Evolutionary conservation across 2,113 vertebrate species (phyloP).

Genomic region (Apeltes quadracus): DNA sequence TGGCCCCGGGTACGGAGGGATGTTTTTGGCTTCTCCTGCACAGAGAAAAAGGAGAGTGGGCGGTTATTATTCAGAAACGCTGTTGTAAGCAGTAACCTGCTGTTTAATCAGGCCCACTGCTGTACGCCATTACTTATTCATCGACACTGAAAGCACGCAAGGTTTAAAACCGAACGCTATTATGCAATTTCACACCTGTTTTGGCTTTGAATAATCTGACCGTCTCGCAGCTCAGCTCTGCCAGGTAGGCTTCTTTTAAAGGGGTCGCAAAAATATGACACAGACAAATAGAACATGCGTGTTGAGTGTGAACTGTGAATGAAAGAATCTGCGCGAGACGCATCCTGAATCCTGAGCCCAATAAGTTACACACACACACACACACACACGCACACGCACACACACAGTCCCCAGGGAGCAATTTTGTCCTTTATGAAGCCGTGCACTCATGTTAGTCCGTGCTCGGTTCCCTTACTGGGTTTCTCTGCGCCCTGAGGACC

Average conservation of each 20-base stretch:
- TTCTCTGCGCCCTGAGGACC: constrained; percentile 32
- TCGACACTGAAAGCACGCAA: constrained; percentile 15
- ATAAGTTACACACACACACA: constrained; percentile 57
- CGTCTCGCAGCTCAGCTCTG: constrained; percentile 23
- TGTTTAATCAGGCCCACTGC: constrained; percentile 39
- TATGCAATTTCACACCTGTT: constrained; percentile 37
- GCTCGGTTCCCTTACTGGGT: constrained; percentile 11
- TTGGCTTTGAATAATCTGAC: constrained; percentile 22
- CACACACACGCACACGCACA: constrained; percentile 29
- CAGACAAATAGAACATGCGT: background rate
- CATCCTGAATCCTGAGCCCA: constrained; percentile 57
- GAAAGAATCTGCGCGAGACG: constrained; percentile 66
- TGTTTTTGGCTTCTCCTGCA: constrained; percentile 97
- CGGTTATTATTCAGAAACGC: constrained; percentile 24
- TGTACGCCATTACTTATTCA: constrained; percentile 28
- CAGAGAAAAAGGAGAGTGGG: constrained; percentile 22
- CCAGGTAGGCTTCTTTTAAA: constrained; percentile 12
- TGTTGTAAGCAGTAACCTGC: constrained; percentile 15
- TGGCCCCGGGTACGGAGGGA: constrained; percentile 94
- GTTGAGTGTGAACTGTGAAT: constrained; percentile 51
- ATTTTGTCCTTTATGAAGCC: constrained; percentile 54
- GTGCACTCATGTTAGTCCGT: constrained; percentile 22
- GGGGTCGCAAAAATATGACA: constrained; percentile 7
- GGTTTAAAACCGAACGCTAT: background rate
- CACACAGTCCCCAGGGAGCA: constrained; percentile 45